Conservation (phyloP, 1,140 invertebrate genomes). For the Kradibia gibbosae region DNA sequence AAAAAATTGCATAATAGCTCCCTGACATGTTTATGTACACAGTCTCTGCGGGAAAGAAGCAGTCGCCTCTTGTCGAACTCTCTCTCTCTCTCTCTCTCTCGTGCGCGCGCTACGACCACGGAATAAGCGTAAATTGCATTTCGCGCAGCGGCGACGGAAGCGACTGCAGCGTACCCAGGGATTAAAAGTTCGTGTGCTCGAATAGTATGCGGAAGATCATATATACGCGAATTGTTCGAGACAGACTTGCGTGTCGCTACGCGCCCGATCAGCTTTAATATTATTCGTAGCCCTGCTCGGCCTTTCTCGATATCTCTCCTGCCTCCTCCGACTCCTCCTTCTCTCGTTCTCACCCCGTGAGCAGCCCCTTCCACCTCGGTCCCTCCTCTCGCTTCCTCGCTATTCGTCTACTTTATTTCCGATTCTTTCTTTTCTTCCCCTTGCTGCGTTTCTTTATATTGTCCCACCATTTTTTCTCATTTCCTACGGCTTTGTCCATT, state of each 20-base stretch:
- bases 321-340: background rate
- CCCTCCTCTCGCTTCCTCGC: conserved; percentile 32
- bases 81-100: conserved; percentile 13
- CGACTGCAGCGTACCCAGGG: conserved; percentile 50
- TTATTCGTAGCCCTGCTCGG: conserved; percentile 42
- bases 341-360: background rate
- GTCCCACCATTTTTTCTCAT: background rate
- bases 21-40: conserved; percentile 70
- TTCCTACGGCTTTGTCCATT: background rate
- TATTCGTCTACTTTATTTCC: conserved; percentile 32
- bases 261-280: conserved; percentile 36
- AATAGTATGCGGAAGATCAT: conserved; percentile 64
- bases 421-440: conserved; percentile 10
- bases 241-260: conserved; percentile 44
- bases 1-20: conserved; percentile 71
- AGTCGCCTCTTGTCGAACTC: conserved; percentile 41
- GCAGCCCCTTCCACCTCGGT: background rate
- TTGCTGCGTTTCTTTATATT: background rate
- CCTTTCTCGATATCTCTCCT: conserved; percentile 31
- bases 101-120: conserved; percentile 7
- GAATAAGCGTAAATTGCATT: conserved; percentile 53
- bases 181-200: conserved; percentile 63
- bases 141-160: background rate
- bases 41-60: conserved; percentile 39
- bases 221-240: conserved; percentile 69